Evolutionary conservation across 2,888 invertebrate species (phyloP), one percentile per base, ranked within the genome.

Genomic region (Baccha elongata): DNA sequence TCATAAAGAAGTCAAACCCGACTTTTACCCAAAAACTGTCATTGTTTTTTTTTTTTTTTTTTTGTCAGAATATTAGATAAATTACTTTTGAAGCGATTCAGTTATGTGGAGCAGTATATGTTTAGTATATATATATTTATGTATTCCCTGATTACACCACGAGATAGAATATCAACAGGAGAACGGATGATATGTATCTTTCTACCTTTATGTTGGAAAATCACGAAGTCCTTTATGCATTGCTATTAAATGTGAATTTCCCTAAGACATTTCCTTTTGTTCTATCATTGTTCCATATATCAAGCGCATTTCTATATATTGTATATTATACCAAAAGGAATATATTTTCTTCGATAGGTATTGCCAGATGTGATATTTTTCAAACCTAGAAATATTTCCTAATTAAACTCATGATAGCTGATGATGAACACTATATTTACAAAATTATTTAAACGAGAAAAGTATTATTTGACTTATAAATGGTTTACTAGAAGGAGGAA

Each of bases 161-260:
- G 23, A 10, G 17, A 23, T 29, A 3, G 17, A 19, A 26, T 40
- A 40, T 40, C 37, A 40, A 40, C n/a, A 13, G n/a, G 10, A 19
- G 26, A 21, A 52, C 11, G 17, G 4, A 35, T 17, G 19, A 19
- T 40, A 37, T 21, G 23, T 21, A 21, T 19, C 19, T 21, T 21
- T 26, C 13, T 23, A 13, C 40, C 40, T 23, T 11, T 26, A 32
- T 32, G 17, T 44, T 55, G n/a, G 46, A 46, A 46, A 7, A 19
- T n/a, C 71, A 72, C 67, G 78, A 55, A 78, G 55, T 71, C 50
- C 65, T 60, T 72, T 52, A 65, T 72, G 32, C 50, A 46, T 37
- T 58, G 55, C 65, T 64, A 72, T 78, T 60, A 65, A 72, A 58
- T 72, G 72, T 72, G 67, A 71, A 78, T 78, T 78, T 78, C 29